Base-by-base conservation (phyloP, 2,113 vertebrate species). In the Blennius ocellaris region DNA sequence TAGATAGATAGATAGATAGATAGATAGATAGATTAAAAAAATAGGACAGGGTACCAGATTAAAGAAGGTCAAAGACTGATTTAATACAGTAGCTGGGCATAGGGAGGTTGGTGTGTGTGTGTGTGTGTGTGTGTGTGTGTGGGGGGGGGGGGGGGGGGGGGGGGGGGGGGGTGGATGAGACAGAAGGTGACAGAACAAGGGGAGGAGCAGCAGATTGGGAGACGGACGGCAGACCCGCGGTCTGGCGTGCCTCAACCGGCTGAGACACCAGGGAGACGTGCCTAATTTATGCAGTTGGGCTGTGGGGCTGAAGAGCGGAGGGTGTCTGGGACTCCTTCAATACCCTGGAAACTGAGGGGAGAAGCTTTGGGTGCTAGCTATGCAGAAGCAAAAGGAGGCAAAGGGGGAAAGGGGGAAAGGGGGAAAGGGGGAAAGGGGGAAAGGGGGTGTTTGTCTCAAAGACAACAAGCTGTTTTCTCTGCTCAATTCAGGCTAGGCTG, bases 281-380 rank as follows among this genome's bases (percentile, higher is more conserved):
- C 47, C 74, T 93, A 91, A 94, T 93, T 82, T 93, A 92, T 93
- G 85, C 92, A 90, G 83, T 87, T 83, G 82, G 83, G 77, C 78
- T 80, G 85, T 78, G 74, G 66, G 85, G 67, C 76, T 71, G 86
- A 62, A 14, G 54, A 78, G 78, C 30, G 76, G 81, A 78, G 83
- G 65, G 84, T 67, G 85, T 87, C 88, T 89, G 89, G 90, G 82
- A 91, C 72, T 82, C 87, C 81, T 88, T 89, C 81, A 91, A 92
- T 83, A 87, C 76, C 69, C 69, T 81, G 77, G 80, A 80, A 86
- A 78, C 59, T 30, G 48, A 71, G 62, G 49, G 78, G 75, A 69
- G 81, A 83, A 73, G 84, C 79, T 69, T 77, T 70, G 88, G 87
- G 89, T 80, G 77, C 82, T 84, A 60, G 61, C 53, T 39, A 48